These are phyloP conservation scores for Drosophila ficusphila DNA, from an alignment of 1,140 invertebrate genomes.

Conservation along the genomic window DNA sequence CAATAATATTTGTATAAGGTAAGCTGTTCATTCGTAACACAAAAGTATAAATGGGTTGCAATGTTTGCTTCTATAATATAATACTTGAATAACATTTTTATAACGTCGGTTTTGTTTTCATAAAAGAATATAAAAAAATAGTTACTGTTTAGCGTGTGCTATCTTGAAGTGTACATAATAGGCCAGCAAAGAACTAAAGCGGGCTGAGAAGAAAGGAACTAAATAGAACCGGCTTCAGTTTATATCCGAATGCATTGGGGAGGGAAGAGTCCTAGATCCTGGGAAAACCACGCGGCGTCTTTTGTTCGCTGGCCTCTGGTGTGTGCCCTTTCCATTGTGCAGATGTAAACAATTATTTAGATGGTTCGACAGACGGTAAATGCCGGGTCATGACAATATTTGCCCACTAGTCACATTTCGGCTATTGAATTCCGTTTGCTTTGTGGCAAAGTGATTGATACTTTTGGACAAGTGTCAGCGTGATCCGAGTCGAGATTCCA, in stretches of 20 bases:
- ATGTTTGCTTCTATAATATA: no score
- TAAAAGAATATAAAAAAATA: no score
- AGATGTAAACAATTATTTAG: constrained; percentile 51
- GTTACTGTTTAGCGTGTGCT: background rate
- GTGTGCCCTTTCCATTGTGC: constrained; percentile 41
- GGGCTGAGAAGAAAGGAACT: background rate
- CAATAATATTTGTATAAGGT: no score
- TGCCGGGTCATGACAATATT: constrained; percentile 27
- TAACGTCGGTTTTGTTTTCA: background rate
- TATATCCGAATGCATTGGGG: constrained; percentile 1
- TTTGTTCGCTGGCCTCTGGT: constrained; percentile 36
- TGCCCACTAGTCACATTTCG: constrained; percentile 23
- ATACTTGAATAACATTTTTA: no score
- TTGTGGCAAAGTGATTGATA: constrained; percentile 31
- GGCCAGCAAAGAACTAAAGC: background rate
- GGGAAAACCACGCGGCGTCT: constrained; percentile 18
- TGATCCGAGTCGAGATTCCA: background rate
- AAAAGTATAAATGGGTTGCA: no score
- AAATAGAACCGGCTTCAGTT: background rate
- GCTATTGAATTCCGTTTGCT: constrained; percentile 31
- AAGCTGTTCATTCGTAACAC: no score
- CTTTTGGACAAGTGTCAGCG: constrained; percentile 13
- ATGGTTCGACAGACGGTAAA: constrained; percentile 35
- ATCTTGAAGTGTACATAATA: constrained; percentile 18
- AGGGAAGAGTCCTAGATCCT: constrained; percentile 1